phyloP scores from a whole-genome alignment of 2,797 vertebrate species.

The Sylvia borin region DNA sequence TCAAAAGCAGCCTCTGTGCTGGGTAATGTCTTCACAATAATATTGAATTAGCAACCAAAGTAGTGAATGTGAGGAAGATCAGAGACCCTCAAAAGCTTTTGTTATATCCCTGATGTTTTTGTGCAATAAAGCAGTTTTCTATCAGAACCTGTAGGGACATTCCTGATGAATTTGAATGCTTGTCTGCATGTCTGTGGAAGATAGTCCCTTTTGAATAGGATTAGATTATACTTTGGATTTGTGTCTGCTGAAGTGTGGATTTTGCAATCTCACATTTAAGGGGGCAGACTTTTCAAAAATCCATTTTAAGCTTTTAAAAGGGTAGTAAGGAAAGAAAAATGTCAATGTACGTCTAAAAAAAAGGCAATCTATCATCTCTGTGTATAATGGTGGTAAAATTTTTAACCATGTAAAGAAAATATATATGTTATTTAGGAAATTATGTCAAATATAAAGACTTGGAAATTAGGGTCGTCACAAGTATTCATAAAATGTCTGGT shows the following conservation, averaged over 20 bases:
- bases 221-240: not conserved
- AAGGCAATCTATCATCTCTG: not conserved
- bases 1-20: not conserved
- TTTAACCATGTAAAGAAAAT: not conserved
- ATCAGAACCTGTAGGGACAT: not conserved
- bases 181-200: not conserved
- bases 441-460: not conserved
- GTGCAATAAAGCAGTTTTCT: slow-evolving; percentile 19
- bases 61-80: slow-evolving; percentile 52
- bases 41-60: slow-evolving; percentile 59
- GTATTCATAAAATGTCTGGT: not conserved
- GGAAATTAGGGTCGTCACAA: not conserved
- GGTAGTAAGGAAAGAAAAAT: not conserved
- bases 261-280: not conserved
- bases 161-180: not conserved
- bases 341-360: not conserved
- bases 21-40: slow-evolving; percentile 30
- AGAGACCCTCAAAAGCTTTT: slow-evolving; percentile 17
- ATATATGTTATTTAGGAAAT: not conserved
- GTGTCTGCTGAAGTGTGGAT: not conserved
- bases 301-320: not conserved
- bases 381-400: rapidly evolving
- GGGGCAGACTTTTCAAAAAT: not conserved
- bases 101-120: slow-evolving; percentile 18
- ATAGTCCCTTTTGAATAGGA: not conserved